phyloP scores from a whole-genome alignment of 2,888 invertebrate species.

The Drosophila affinis region DNA sequence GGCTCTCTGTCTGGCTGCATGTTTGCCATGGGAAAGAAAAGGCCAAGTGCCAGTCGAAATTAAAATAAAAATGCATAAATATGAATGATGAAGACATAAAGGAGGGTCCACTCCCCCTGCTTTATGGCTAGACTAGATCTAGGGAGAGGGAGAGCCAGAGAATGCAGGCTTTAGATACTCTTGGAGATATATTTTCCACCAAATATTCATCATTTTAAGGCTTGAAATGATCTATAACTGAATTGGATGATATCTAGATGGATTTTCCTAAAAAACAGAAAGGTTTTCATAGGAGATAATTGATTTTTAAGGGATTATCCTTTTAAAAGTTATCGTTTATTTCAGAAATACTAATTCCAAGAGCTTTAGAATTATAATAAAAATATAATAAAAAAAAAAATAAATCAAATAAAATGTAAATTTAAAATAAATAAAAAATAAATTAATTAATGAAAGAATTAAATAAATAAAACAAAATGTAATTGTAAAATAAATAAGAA shows the following conservation, averaged over 20 bases:
- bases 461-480: no score
- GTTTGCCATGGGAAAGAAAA: slow-evolving; percentile 5
- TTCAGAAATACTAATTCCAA: no score
- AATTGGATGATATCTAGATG: neutral
- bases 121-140: slow-evolving; percentile 1
- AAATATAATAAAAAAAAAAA: no score
- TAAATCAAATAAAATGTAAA: no score
- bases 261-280: neutral
- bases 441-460: no score
- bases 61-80: slow-evolving; percentile 70
- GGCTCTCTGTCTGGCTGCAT: slow-evolving; percentile 14
- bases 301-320: no score
- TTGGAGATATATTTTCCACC: neutral
- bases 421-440: no score
- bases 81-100: slow-evolving; percentile 74
- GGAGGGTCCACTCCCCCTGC: slow-evolving; percentile 1
- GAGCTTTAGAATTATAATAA: no score
- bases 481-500: no score
- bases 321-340: no score
- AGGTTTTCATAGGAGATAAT: no score
- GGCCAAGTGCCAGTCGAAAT: slow-evolving; percentile 48
- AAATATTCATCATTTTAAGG: neutral
- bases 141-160: neutral
- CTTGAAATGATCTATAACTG: neutral
- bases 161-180: neutral